Evolutionary conservation across 1,140 invertebrate species (phyloP).

Genomic region (Oedothorax gibbosus): DNA sequence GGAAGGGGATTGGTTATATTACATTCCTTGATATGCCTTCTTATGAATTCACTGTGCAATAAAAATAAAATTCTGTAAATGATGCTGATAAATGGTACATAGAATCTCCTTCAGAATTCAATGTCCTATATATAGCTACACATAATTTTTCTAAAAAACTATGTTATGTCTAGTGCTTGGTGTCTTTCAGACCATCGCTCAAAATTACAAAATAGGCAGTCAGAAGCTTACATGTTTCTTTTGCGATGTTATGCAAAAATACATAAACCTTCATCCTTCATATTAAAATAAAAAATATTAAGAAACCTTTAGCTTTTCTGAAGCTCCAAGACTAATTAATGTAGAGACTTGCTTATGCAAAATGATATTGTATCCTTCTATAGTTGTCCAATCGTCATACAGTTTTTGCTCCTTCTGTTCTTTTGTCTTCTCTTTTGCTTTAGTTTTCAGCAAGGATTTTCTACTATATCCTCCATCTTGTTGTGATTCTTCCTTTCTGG

Average conservation of each 20-base stretch:
- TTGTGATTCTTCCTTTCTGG: neutral
- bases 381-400: conserved; percentile 9
- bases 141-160: neutral
- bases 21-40: too few relatives aligned
- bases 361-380: conserved; percentile 25
- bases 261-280: neutral
- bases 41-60: too few relatives aligned
- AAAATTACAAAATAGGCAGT: neutral
- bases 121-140: too few relatives aligned
- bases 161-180: neutral
- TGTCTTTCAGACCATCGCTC: neutral
- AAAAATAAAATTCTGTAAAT: too few relatives aligned
- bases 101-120: too few relatives aligned
- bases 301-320: conserved; percentile 24
- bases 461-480: neutral
- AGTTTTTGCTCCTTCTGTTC: neutral
- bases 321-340: conserved; percentile 32
- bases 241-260: neutral
- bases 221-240: neutral
- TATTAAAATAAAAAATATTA: neutral
- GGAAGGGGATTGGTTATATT: too few relatives aligned
- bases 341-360: conserved; percentile 14
- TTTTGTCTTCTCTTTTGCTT: neutral
- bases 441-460: neutral
- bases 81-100: too few relatives aligned